phyloP scores from a whole-genome alignment of 1,140 invertebrate genomes.

The Drosophila azteca region DNA sequence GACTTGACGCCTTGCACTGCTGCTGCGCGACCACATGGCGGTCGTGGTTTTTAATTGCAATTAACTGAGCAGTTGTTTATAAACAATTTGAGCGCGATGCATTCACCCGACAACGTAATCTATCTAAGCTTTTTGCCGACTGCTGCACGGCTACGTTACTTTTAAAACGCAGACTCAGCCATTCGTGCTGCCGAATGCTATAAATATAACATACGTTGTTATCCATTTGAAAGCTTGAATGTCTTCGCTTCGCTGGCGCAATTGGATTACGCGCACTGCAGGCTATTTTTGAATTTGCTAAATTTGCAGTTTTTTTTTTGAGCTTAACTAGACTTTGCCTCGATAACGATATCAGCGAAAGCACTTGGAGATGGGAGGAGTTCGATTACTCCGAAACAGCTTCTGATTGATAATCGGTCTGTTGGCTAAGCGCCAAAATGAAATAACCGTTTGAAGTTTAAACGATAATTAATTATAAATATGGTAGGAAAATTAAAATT shows the following conservation, averaged over 20 bases:
- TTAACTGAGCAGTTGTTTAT: constrained; percentile 43
- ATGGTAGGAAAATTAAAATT: too few relatives aligned
- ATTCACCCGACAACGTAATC: constrained; percentile 16
- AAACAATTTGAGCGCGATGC: constrained; percentile 23
- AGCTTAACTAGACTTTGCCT: background rate
- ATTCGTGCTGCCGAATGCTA: constrained; percentile 14
- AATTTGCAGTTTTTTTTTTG: constrained; percentile 8
- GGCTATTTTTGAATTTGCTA: constrained; percentile 9
- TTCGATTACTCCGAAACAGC: background rate
- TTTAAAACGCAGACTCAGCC: constrained; percentile 25
- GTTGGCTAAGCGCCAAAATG: too few relatives aligned
- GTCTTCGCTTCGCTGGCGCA: constrained; percentile 7
- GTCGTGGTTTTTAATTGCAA: constrained; percentile 2
- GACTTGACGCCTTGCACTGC: constrained; percentile 26
- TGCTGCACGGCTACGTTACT: background rate
- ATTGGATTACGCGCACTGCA: constrained; percentile 26
- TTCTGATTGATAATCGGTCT: background rate
- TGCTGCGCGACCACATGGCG: constrained; percentile 44
- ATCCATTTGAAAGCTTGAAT: constrained; percentile 41
- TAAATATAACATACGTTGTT: constrained; percentile 16
- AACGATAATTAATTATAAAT: too few relatives aligned
- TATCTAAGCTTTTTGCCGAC: constrained; percentile 25
- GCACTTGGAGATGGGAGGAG: constrained; percentile 7
- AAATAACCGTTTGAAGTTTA: too few relatives aligned
- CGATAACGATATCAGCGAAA: constrained; percentile 23